These are phyloP conservation scores for Sebastes ruberrimus DNA, from an alignment of 2,797 vertebrate species.

Conservation along the genomic window DNA sequence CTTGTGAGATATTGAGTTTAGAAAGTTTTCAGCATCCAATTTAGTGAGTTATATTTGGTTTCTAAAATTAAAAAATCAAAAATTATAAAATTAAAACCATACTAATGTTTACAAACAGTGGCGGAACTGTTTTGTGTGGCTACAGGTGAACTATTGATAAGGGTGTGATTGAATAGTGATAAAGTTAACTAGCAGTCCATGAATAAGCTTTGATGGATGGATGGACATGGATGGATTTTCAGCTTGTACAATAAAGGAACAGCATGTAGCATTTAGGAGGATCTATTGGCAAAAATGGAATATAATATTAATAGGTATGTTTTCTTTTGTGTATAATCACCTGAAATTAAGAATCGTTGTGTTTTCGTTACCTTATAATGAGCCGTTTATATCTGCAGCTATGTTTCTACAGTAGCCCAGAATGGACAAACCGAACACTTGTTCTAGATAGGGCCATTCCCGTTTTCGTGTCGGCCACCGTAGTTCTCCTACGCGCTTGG, in stretches of 20 bases:
- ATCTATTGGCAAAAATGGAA: no score
- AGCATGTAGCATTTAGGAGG: no score
- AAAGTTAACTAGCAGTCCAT: background rate
- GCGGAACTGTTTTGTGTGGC: background rate
- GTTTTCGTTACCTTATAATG: no score
- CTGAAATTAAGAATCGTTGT: no score
- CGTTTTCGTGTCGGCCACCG: no score
- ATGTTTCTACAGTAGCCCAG: no score
- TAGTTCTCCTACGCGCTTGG: no score
- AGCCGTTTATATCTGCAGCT: no score
- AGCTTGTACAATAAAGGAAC: background rate
- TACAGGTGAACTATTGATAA: background rate
- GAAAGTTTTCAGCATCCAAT: background rate
- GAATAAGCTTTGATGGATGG: background rate
- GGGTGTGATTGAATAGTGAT: background rate
- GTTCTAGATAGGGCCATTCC: no score
- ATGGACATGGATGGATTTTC: background rate
- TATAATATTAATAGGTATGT: no score
- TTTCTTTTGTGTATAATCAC: no score
- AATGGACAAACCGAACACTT: no score
- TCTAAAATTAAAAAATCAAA: background rate
- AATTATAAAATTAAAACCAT: background rate
- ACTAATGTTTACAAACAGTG: background rate
- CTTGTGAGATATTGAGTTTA: background rate
- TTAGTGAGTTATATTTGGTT: background rate